Evolutionary conservation across 1,140 invertebrate genomes (phyloP), one percentile per base, ranked within the genome.

Genomic region (Saccostrea cuccullata): DNA sequence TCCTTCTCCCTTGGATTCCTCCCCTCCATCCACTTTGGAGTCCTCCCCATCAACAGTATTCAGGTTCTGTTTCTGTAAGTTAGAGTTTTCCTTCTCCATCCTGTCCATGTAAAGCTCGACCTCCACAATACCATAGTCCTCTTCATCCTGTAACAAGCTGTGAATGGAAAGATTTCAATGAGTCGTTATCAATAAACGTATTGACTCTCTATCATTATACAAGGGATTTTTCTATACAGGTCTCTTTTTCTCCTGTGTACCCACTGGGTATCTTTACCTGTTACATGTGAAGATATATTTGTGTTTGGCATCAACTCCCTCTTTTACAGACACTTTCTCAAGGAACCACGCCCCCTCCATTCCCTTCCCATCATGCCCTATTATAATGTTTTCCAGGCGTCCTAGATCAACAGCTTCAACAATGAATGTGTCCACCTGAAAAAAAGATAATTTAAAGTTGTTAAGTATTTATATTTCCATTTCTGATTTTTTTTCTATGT

Each of bases 371-470:
- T 94, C 91, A 88, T 93, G 92, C 82, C 94, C 94, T n/a, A 94
- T 91, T 73, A 92, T 85, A 26, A 94, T 89, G 60, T 92, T 93
- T 85, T 92, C 91, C 36, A 94, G 89, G 40, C 90, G 83, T 60
- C 93, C 93, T 15, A 94, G 88, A 87, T 92, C 92, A 3, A 94
- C 93, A 60, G 93, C 94, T 87, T 94, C 93, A 26, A 94, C 82
- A 26, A 88, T 64, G 70, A 94, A 94, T 8, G 87, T 88, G 83
- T 94, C 93, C 30, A 91, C 88, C 92, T 94, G 89, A 55, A 89
- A 86, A 60, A 23, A 77, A 58, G 12, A 77, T 56, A n/a, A 3
- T 47, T 8, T 5, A 47, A 84, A 86, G 23, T 85, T 55, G 36
- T 56, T 12, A 30, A 85, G n/a, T n/a, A n/a, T n/a, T n/a, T n/a